Evolutionary conservation across 2,113 vertebrate genomes (phyloP), one percentile per base, ranked within the genome.

Genomic region (Myotis yumanensis): DNA sequence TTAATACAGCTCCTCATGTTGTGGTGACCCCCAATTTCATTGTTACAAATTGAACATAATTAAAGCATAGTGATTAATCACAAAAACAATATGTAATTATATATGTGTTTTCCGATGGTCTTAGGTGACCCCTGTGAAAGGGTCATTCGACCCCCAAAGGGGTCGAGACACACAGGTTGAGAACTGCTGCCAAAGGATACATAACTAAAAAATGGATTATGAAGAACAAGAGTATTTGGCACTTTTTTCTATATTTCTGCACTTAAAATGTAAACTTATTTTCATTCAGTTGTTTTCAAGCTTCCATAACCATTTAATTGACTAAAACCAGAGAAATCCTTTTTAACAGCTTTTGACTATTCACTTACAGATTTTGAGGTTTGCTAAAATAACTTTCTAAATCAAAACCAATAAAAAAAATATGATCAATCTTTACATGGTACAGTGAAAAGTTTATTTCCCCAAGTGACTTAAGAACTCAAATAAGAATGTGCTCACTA

Each of bases 361-460:
- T 94, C 48, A 79, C 17, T 86, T 95, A 79, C 52, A 23, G 10
- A 90, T 75, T 82, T 71, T 79, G 20, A 82, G 68, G 89, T 68
- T 86, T 85, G 43, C 25, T 90, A 85, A 95, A 73, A 72, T 82
- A 57, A 46, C 87, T 52, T 93, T 93, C 35, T 93, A 84, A 72
- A 66, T 30, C 9, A 81, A 94, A 96, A 96, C 3, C 28, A 59
- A 68, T 40, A 15, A n/a, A 52, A 66, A 90, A 88, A 25, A 10
- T 28, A 52, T 37, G 64, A 76, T 69, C 57, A 15, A n/a, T 72
- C 43, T 77, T 89, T 48, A 89, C 20, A 69, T 8, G 75, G 28
- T 43, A 59, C 4, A 37, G 46, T 71, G n/a, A 76, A 89, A 83
- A 62, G 8, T 5, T 30, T 57, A 73, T 32, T 73, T 69, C 8